A percentile compares a stretch with the other conserved stretches of the same genome.
Conservation (phyloP, 2,888 invertebrate genomes). For the Tenthredo amoena region DNA sequence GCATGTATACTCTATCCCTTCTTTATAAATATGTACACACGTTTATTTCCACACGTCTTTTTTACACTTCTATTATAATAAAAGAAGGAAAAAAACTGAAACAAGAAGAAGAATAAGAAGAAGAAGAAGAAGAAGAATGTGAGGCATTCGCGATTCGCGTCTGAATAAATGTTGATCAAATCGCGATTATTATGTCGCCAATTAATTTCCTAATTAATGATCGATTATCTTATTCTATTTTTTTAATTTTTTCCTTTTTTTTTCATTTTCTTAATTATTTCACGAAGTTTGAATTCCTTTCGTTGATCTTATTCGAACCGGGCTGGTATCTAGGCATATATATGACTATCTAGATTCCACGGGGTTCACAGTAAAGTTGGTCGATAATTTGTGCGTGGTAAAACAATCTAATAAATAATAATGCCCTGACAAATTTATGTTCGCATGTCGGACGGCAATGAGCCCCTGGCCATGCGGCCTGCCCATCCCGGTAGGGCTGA, state of each 20-base stretch:
- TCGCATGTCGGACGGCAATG: slow-evolving; percentile 65
- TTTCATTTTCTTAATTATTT: not conserved
- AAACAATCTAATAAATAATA: slow-evolving; percentile 74
- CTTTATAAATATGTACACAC: slow-evolving; percentile 24
- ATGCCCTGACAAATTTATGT: slow-evolving; percentile 69
- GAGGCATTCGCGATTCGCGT: too few species aligned
- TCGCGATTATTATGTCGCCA: too few species aligned
- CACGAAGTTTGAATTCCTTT: not conserved
- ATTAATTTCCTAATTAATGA: too few species aligned
- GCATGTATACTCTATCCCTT: not conserved
- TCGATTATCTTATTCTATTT: not conserved
- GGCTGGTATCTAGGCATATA: not conserved
- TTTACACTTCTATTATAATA: not conserved
- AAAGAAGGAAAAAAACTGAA: not conserved
- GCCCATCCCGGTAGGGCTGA: slow-evolving; percentile 39
- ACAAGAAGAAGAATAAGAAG: too few species aligned
- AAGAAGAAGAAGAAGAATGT: too few species aligned
- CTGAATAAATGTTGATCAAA: too few species aligned
- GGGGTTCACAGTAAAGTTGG: not conserved
- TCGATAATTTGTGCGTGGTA: slow-evolving; percentile 57
- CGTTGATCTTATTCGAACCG: not conserved
- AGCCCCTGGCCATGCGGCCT: slow-evolving; percentile 28
- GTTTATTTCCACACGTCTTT: slow-evolving; percentile 6
- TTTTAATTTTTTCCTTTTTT: not conserved
- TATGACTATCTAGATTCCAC: not conserved